A percentile compares a stretch with the other conserved stretches of the same genome.
These are phyloP conservation scores for Hermaeophaga mercurialis DNA, from an alignment of 2,888 invertebrate species.

Conservation along the genomic window DNA sequence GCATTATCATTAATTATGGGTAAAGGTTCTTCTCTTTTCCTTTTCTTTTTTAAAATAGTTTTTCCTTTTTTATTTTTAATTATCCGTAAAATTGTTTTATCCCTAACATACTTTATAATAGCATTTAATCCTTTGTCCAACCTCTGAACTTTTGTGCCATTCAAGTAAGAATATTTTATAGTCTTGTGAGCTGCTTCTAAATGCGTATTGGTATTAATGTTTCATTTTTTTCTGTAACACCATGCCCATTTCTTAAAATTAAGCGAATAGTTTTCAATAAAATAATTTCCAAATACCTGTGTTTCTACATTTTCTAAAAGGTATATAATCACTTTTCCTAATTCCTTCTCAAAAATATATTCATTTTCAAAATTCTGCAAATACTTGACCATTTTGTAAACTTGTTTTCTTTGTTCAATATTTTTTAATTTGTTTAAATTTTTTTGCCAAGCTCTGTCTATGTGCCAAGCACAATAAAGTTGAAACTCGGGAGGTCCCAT, in stretches of 20 bases:
- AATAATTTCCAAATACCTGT: too few species aligned
- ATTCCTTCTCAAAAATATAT: not conserved
- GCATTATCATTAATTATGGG: too few species aligned
- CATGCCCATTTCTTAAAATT: constrained; percentile 12
- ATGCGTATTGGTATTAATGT: constrained; percentile 12
- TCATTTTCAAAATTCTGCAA: not conserved
- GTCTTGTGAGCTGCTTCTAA: too few species aligned
- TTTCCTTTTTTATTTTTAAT: constrained; percentile 12
- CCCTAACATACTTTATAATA: constrained; percentile 12
- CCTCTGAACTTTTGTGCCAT: constrained; percentile 9
- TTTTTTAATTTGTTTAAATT: constrained; percentile 3
- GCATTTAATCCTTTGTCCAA: constrained; percentile 7
- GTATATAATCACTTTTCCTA: constrained; percentile 1
- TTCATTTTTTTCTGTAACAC: constrained; percentile 3
- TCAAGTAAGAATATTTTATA: too few species aligned
- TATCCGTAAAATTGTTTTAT: constrained; percentile 1
- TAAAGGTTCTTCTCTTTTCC: too few species aligned
- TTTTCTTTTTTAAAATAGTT: not conserved
- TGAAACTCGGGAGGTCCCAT: too few species aligned
- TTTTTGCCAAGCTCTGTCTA: constrained; percentile 8
- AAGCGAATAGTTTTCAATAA: too few species aligned
- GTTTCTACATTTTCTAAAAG: too few species aligned
- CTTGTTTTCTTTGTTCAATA: constrained; percentile 3
- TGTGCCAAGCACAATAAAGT: constrained; percentile 11
- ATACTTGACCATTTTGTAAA: constrained; percentile 8